These are phyloP conservation scores for Istiophorus platypterus DNA, from an alignment of 2,113 vertebrate species.

Conservation along the genomic window DNA sequence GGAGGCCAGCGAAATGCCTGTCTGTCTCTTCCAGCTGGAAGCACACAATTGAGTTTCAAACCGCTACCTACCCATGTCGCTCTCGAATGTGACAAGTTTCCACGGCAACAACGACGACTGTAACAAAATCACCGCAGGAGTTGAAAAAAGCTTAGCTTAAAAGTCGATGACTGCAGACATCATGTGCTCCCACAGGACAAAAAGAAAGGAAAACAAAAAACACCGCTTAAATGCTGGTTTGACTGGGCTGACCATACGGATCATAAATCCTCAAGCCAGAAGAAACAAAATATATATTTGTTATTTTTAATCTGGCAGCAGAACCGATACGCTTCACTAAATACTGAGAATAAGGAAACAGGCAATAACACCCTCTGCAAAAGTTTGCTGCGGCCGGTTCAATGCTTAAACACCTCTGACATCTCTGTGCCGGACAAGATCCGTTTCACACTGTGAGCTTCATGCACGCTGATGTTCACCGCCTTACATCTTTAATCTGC, in stretches of 20 bases:
- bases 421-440: slow-evolving; percentile 19
- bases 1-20: not conserved
- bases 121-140: slow-evolving; percentile 74
- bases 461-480: slow-evolving; percentile 3
- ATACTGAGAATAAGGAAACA: not conserved
- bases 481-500: not conserved
- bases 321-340: slow-evolving; percentile 9
- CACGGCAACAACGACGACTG: slow-evolving; percentile 68
- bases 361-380: slow-evolving; percentile 14
- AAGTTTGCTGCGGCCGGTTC: slow-evolving; percentile 25
- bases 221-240: slow-evolving; percentile 15
- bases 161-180: slow-evolving; percentile 49
- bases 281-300: not conserved
- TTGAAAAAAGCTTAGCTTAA: slow-evolving; percentile 49
- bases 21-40: slow-evolving; percentile 48
- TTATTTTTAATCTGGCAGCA: slow-evolving; percentile 28
- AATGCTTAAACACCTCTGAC: slow-evolving; percentile 36
- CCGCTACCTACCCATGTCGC: slow-evolving; percentile 64
- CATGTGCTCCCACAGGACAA: slow-evolving; percentile 11
- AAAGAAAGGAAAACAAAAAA: too few relatives aligned
- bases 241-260: not conserved
- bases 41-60: slow-evolving; percentile 43
- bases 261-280: slow-evolving; percentile 7
- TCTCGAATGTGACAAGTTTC: slow-evolving; percentile 77
- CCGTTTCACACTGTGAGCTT: slow-evolving; percentile 22